phyloP scores from a whole-genome alignment of 2,888 invertebrate species.

The Pseudococcus longispinus region DNA sequence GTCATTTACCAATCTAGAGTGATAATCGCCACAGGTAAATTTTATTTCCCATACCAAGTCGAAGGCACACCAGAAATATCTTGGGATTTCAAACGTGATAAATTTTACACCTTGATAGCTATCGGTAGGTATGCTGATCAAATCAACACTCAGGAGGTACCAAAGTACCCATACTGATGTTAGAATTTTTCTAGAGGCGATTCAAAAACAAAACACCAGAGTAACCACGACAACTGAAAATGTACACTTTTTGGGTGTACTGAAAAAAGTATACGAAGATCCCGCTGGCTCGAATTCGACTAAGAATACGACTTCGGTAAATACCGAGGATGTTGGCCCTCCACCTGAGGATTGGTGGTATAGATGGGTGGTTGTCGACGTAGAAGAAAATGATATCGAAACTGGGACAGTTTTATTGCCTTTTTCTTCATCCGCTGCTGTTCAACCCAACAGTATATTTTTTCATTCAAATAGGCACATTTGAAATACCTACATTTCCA shows the following conservation, averaged over 20 bases:
- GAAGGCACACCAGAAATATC: neutral
- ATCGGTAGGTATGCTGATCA: neutral
- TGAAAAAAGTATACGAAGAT: neutral
- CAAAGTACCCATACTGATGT: no score
- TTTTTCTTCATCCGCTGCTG: neutral
- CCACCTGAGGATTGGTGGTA: neutral
- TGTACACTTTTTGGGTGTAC: neutral
- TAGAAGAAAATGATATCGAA: neutral
- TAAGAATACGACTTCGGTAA: neutral
- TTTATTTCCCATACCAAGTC: neutral
- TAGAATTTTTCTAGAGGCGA: neutral
- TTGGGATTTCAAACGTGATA: neutral
- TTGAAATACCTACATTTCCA: neutral
- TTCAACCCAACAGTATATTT: neutral
- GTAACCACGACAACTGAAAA: constrained; percentile 5
- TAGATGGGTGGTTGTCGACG: neutral
- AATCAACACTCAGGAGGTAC: no score
- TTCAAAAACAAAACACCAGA: neutral
- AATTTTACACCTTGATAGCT: neutral
- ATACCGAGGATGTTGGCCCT: neutral
- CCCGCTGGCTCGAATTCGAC: neutral
- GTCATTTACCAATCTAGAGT: neutral
- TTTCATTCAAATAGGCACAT: neutral
- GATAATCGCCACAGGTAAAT: neutral
- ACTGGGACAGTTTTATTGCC: neutral